These are phyloP conservation scores for Subacronicta megacephala DNA, from an alignment of 2,888 invertebrate species.

Conservation along the genomic window DNA sequence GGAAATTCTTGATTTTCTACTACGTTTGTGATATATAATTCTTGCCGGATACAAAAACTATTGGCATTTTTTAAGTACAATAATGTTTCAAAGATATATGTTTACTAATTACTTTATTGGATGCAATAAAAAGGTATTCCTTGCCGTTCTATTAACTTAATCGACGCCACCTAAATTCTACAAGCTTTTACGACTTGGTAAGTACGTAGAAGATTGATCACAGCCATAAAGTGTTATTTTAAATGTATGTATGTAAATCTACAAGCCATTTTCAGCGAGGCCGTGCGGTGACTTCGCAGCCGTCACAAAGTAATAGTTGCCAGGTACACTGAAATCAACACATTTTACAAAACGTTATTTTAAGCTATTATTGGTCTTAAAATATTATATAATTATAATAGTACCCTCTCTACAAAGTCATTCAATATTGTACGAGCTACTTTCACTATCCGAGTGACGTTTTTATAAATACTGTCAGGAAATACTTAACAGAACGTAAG, in stretches of 20 bases:
- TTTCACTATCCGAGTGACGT: too few relatives aligned
- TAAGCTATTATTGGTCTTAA: too few relatives aligned
- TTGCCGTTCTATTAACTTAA: neutral
- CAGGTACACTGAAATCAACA: conserved; percentile 68
- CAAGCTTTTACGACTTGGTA: conserved; percentile 14
- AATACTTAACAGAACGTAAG: too few relatives aligned
- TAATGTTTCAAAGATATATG: neutral
- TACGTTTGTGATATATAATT: too few relatives aligned
- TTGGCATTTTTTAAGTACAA: neutral
- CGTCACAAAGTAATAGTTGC: conserved; percentile 79
- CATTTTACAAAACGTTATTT: conserved; percentile 19
- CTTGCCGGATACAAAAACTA: too few relatives aligned
- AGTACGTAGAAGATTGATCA: conserved; percentile 39
- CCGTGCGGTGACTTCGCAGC: conserved; percentile 72
- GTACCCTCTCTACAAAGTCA: neutral
- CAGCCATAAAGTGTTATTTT: conserved; percentile 41
- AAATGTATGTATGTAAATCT: conserved; percentile 32
- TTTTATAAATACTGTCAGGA: too few relatives aligned
- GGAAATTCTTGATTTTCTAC: too few relatives aligned
- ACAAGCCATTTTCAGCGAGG: conserved; percentile 73
- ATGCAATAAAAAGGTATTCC: neutral
- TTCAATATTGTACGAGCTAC: too few relatives aligned
- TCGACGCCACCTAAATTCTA: conserved; percentile 4
- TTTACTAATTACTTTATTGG: neutral
- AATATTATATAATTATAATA: too few relatives aligned